These are phyloP conservation scores for Drosophila testacea DNA, from an alignment of 2,888 invertebrate genomes.

Conservation along the genomic window DNA sequence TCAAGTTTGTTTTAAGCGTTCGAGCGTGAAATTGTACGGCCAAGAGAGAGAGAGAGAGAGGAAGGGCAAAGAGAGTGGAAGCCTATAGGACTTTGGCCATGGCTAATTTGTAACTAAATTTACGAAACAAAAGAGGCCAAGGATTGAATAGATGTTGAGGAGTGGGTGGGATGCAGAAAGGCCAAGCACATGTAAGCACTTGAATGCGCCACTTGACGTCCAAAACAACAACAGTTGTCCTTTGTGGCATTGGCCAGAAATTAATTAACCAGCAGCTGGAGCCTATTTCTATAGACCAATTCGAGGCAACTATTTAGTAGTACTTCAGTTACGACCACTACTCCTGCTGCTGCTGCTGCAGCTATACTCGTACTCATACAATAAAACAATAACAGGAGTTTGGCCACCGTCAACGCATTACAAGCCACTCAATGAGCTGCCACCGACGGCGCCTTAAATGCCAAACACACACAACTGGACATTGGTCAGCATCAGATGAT, in stretches of 20 bases:
- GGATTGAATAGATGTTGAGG: constrained; percentile 5
- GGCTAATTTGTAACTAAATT: constrained; percentile 76
- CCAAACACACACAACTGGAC: constrained; percentile 62
- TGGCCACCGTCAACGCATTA: constrained; percentile 71
- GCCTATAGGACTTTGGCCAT: constrained; percentile 34
- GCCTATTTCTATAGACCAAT: constrained; percentile 27
- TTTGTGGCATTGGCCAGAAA: constrained; percentile 76
- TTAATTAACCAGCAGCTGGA: constrained; percentile 73
- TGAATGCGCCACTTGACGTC: constrained; percentile 71
- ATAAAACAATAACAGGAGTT: constrained; percentile 75
- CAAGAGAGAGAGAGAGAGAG: background rate
- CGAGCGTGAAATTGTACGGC: constrained; percentile 54
- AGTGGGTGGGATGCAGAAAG: background rate
- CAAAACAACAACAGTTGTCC: constrained; percentile 43
- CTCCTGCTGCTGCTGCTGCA: constrained; percentile 11
- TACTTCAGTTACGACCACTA: constrained; percentile 7
- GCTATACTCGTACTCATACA: constrained; percentile 62
- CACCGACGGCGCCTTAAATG: constrained; percentile 77
- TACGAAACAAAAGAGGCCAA: constrained; percentile 60
- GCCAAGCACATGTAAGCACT: constrained; percentile 76
- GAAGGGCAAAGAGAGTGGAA: background rate
- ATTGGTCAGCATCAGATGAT: constrained; percentile 29
- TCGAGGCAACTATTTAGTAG: constrained; percentile 13
- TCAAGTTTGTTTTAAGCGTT: constrained; percentile 42
- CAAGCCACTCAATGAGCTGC: constrained; percentile 80